A percentile compares a stretch with the other conserved stretches of the same genome.
Conservation (phyloP, 2,888 invertebrate genomes). For the Campopleginae sp. region DNA sequence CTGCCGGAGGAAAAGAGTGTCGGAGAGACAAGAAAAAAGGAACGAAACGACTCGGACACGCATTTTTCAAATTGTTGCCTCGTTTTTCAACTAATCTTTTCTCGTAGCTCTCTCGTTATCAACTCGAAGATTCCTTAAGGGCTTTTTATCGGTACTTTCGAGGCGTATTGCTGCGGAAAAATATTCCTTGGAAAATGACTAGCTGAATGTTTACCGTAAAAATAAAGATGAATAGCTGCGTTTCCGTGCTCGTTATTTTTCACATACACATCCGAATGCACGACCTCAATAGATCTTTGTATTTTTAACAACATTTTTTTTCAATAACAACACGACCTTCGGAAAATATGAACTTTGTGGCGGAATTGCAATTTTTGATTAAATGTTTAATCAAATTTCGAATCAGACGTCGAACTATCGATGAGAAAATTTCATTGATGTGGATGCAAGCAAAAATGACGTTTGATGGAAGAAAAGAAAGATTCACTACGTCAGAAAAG, state of each 20-base stretch:
- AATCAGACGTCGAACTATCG: neutral
- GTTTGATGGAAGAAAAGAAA: slow-evolving; percentile 24
- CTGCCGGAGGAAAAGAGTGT: neutral
- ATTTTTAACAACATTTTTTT: neutral
- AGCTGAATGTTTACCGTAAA: neutral
- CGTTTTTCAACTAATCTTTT: slow-evolving; percentile 33
- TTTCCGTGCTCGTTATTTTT: slow-evolving; percentile 1
- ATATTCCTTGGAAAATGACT: neutral
- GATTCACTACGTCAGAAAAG: slow-evolving; percentile 49
- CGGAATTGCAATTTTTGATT: neutral
- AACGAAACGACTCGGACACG: slow-evolving; percentile 33
- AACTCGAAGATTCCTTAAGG: slow-evolving; percentile 14
- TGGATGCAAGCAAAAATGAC: slow-evolving; percentile 14
- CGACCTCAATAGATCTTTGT: neutral
- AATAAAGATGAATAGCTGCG: neutral
- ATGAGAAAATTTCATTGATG: slow-evolving; percentile 5
- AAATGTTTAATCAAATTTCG: neutral
- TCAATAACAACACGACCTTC: neutral
- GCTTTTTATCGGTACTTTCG: slow-evolving; percentile 18
- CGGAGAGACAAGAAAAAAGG: neutral
- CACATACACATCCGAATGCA: neutral
- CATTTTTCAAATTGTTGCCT: slow-evolving; percentile 32
- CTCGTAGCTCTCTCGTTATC: slow-evolving; percentile 27
- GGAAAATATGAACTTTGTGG: neutral
- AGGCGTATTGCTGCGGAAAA: neutral